These are phyloP conservation scores for Eidolon dupreanum DNA, from an alignment of 2,797 vertebrate species.

Conservation along the genomic window DNA sequence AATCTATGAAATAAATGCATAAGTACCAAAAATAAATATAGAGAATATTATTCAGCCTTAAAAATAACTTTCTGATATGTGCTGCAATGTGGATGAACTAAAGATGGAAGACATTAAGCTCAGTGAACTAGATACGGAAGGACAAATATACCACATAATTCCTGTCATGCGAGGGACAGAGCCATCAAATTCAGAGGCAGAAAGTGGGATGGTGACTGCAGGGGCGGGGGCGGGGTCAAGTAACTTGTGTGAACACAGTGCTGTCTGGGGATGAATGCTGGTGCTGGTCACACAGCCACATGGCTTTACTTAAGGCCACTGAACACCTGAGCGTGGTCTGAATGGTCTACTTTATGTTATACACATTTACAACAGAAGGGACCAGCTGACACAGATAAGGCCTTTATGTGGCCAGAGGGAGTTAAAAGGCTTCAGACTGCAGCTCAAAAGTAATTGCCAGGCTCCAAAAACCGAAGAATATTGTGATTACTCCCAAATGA, in stretches of 20 bases:
- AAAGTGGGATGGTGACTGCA: neutral
- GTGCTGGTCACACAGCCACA: neutral
- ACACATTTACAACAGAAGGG: neutral
- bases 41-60: neutral
- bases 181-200: neutral
- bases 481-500: neutral
- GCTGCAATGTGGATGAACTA: neutral
- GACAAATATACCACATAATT: neutral
- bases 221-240: too few species aligned
- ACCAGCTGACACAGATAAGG: neutral
- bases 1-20: neutral
- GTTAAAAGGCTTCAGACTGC: neutral
- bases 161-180: neutral
- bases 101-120: neutral
- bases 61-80: neutral
- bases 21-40: neutral
- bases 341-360: rapidly evolving
- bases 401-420: too few species aligned
- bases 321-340: neutral
- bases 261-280: neutral
- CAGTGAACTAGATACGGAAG: neutral
- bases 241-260: neutral
- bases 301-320: neutral
- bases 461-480: neutral
- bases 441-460: neutral